Percentiles rank a stretch among this genome's conserved stretches.
Evolutionary conservation across 2,113 vertebrate species (phyloP).

Genomic region (Heloderma charlesbogerti): DNA sequence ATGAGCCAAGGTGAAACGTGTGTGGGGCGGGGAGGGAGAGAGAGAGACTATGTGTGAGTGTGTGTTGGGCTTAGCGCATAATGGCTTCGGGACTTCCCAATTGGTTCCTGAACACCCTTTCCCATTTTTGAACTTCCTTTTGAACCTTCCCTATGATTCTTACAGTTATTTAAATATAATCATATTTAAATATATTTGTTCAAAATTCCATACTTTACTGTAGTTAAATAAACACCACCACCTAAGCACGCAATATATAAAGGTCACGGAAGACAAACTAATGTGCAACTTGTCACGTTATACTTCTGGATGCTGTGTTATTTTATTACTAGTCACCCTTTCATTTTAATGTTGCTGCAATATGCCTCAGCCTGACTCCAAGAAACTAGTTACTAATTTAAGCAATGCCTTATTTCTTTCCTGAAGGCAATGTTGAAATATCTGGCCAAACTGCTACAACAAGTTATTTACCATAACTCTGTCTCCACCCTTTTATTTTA

Average conservation of each 20-base stretch:
- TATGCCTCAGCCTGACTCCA: conserved; percentile 58
- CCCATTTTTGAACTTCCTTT: neutral
- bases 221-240: conserved; percentile 41
- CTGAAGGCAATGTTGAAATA: conserved; percentile 64
- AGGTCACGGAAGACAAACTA: conserved; percentile 44
- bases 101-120: neutral
- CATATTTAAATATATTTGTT: conserved; percentile 48
- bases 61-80: neutral
- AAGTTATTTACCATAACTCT: conserved; percentile 51
- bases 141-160: neutral
- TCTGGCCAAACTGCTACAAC: conserved; percentile 61
- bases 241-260: conserved; percentile 53
- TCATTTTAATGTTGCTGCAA: conserved; percentile 58
- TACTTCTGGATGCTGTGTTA: conserved; percentile 44
- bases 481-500: conserved; percentile 31
- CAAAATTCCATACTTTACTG: conserved; percentile 53
- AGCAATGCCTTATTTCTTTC: conserved; percentile 47
- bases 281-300: conserved; percentile 44
- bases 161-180: neutral
- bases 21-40: neutral
- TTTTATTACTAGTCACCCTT: conserved; percentile 57
- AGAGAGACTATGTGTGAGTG: too few species aligned
- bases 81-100: neutral
- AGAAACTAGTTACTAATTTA: conserved; percentile 54
- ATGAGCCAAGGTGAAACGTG: neutral